These are phyloP conservation scores for Lasioglossum pauxillum DNA, from an alignment of 2,888 invertebrate genomes.

Conservation along the genomic window DNA sequence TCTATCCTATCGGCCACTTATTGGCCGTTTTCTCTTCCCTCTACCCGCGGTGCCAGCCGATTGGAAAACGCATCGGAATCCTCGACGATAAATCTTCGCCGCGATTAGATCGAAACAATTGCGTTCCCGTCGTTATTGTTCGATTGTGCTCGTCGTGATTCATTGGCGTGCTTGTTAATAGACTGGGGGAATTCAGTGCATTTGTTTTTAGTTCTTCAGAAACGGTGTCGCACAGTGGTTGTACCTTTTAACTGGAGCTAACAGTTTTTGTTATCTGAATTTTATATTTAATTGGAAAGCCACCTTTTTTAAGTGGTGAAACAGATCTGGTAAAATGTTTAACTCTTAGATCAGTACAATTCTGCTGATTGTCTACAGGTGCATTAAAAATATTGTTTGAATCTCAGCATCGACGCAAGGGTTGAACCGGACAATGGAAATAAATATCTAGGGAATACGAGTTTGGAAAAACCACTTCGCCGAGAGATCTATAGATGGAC, in stretches of 20 bases:
- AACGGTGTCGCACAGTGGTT: neutral
- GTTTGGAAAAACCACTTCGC: neutral
- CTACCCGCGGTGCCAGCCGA: neutral
- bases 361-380: neutral
- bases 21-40: neutral
- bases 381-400: neutral
- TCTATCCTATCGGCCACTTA: slow-evolving; percentile 18
- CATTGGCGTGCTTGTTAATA: neutral
- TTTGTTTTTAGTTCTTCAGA: neutral
- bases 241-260: neutral
- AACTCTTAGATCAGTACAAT: neutral
- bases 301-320: neutral
- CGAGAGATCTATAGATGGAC: neutral
- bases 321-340: neutral
- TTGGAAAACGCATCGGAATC: neutral
- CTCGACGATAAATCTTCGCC: slow-evolving; percentile 16
- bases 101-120: slow-evolving; percentile 32
- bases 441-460: neutral
- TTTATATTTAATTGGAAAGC: neutral
- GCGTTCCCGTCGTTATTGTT: neutral
- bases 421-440: neutral
- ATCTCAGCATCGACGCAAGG: neutral
- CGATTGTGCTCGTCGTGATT: neutral
- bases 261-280: neutral
- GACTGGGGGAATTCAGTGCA: neutral